These are phyloP conservation scores for Schizopygopsis pylzovi DNA, from an alignment of 2,797 vertebrate species.

Conservation along the genomic window DNA sequence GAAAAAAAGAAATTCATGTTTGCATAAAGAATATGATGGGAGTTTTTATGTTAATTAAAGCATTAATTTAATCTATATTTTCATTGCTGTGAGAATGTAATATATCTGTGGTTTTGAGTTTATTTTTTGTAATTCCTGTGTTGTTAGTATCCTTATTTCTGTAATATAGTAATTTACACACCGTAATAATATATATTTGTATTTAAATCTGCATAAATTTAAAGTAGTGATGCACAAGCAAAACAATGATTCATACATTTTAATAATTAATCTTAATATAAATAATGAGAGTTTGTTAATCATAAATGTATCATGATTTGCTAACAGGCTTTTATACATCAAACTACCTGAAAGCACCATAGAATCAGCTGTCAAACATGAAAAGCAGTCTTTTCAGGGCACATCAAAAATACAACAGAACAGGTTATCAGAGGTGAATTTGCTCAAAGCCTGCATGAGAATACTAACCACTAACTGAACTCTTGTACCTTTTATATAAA, in stretches of 20 bases:
- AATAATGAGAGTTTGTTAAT: background rate
- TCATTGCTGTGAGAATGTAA: background rate
- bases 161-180: background rate
- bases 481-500: background rate
- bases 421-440: background rate
- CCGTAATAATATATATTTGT: background rate
- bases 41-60: background rate
- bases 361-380: background rate
- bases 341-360: background rate
- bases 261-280: background rate
- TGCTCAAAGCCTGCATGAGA: background rate
- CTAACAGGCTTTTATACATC: background rate
- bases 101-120: background rate
- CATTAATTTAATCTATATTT: background rate
- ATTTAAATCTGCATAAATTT: background rate
- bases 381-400: background rate
- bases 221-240: background rate
- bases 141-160: background rate
- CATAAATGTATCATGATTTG: background rate
- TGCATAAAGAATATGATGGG: background rate
- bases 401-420: background rate
- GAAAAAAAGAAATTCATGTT: background rate
- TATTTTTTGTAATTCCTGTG: background rate
- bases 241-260: background rate
- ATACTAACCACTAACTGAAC: constrained; percentile 29